Conservation (phyloP, 30 jellyfish, hydroid and myxozoan species). For the Aurelia sp. region DNA sequence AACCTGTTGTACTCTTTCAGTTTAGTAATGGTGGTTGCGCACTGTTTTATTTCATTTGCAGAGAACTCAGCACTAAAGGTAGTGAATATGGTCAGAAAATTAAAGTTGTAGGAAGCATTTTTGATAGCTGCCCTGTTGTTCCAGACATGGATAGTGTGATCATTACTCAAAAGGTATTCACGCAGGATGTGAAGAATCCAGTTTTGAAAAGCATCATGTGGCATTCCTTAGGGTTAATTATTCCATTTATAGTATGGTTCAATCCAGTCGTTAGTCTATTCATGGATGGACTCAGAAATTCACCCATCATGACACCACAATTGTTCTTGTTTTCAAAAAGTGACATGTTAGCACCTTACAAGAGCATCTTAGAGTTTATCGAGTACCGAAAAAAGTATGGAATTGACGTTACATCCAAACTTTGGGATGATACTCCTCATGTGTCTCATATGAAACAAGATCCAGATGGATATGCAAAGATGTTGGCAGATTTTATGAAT, state of each 20-base stretch:
- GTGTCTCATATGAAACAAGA: conserved; percentile 71
- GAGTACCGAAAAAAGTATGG: conserved; percentile 65
- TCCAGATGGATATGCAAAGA: conserved; percentile 36
- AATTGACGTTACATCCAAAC: conserved; percentile 24
- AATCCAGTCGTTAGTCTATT: conserved; percentile 68
- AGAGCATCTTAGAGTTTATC: conserved; percentile 70
- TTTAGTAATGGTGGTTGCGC: conserved; percentile 92
- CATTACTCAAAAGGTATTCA: conserved; percentile 60
- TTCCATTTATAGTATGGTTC: conserved; percentile 42
- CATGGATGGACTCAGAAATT: conserved; percentile 54
- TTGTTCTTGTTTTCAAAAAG: conserved; percentile 72
- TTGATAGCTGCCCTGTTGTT: conserved; percentile 93
- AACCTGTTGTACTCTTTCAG: conserved; percentile 43
- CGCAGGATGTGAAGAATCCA: conserved; percentile 39
- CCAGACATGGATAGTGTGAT: conserved; percentile 71
- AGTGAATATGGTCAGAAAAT: conserved; percentile 4
- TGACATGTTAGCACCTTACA: conserved; percentile 79
- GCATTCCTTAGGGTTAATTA: conserved; percentile 17
- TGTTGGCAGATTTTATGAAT: conserved; percentile 36
- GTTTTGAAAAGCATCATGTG: conserved; percentile 17
- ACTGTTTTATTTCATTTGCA: conserved; percentile 50
- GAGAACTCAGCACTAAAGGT: neutral
- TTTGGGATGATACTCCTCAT: conserved; percentile 79
- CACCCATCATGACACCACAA: conserved; percentile 74
- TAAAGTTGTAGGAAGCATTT: conserved; percentile 61